phyloP scores from a whole-genome alignment of 2,888 invertebrate species.

The Drosophila demipolita region DNA sequence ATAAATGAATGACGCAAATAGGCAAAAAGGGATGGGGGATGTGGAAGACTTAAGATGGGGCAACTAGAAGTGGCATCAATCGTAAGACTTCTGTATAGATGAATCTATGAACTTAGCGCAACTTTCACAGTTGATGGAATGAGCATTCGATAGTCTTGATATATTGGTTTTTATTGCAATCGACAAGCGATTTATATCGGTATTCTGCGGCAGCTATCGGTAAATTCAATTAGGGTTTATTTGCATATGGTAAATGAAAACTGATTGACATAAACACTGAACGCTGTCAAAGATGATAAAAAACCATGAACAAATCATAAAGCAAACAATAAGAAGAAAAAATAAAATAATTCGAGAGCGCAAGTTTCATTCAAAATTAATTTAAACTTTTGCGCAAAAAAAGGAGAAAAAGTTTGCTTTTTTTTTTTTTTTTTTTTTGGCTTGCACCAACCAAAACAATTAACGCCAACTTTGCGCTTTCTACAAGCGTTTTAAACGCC shows the following conservation, averaged over 20 bases:
- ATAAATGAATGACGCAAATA: not conserved
- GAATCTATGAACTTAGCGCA: not conserved
- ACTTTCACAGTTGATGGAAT: not conserved
- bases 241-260: too few relatives aligned
- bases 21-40: not conserved
- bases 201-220: not conserved
- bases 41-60: not conserved
- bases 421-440: constrained; percentile 22
- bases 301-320: constrained; percentile 26
- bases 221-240: not conserved
- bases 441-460: constrained; percentile 58
- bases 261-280: not conserved
- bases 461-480: constrained; percentile 44
- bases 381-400: constrained; percentile 75
- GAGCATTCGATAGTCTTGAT: not conserved
- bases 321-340: not conserved
- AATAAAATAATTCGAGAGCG: constrained; percentile 9
- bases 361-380: constrained; percentile 71
- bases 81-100: too few relatives aligned
- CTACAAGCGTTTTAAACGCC: constrained; percentile 71
- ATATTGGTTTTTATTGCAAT: not conserved
- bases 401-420: constrained; percentile 11
- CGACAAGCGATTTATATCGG: not conserved
- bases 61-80: not conserved
- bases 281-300: constrained; percentile 6